Base-by-base conservation (phyloP, 2,888 invertebrate genomes). In the Hirudinaria manillensis region DNA sequence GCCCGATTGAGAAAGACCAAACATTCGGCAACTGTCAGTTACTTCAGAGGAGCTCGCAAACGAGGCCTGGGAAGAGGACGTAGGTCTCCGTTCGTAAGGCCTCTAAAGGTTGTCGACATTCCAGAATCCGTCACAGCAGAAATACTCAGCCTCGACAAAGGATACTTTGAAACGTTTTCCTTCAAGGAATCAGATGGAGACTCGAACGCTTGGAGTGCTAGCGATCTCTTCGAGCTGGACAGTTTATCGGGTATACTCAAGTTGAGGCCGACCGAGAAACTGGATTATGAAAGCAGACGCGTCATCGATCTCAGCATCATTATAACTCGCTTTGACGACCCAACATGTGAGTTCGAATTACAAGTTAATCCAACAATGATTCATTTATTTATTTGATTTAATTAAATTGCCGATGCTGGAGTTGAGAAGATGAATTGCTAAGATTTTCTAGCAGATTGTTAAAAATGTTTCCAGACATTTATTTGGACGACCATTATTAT, bases 271-370 rank as follows among this genome's bases (percentile, higher is more conserved):
- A 76, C 72, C 32, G 65, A 78, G 38, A 76, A 71, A n/a, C 70
- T 83, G 77, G 94, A 94, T 78, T 83, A 80, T 81, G 95, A 96
- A 88, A 93, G 93, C 87, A 93, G 76, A 66, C 36, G 80, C 80
- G 76, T 78, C 78, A 76, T 79, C 72, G 65, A 80, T 53, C 79
- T 83, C 45, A 77, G 76, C 7, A 77, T 83, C n/a, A 80, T 81
- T 74, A 80, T 81, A 53, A 81, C 81, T 0, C 45, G 74, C 13
- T 34, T 72, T 34, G 75, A 76, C 36, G 74, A 77, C 36, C 71
- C 76, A 38, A 21, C 74, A 36, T 78, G 80, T 80, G 76, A 76
- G 79, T 78, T 68, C n/a, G 68, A 16, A 45, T 45, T 45, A 7
- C 3, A 45, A 45, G 16, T 45, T 45, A 45, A 45, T 45, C 45